Conservation (phyloP, 2,113 vertebrate species). For the Origma solitaria region DNA sequence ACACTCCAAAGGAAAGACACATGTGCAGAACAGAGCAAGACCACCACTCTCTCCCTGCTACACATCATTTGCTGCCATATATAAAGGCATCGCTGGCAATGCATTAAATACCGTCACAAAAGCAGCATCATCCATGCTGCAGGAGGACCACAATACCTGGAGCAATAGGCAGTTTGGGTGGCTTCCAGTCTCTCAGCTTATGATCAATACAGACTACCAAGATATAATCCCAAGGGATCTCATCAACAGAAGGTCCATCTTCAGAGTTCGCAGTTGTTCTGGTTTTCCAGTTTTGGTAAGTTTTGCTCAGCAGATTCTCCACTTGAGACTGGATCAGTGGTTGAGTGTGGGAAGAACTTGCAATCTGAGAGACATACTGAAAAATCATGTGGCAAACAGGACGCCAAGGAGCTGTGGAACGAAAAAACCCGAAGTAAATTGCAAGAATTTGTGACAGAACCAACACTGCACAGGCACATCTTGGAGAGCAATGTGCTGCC, state of each 20-base stretch:
- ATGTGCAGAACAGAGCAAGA: neutral
- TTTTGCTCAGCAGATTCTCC: slow-evolving; percentile 80
- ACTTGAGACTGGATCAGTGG: slow-evolving; percentile 88
- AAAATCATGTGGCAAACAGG: slow-evolving; percentile 80
- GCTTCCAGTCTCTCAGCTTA: slow-evolving; percentile 87
- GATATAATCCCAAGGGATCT: slow-evolving; percentile 87
- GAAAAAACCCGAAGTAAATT: neutral
- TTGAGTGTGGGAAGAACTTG: slow-evolving; percentile 71
- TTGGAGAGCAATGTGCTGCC: rapidly evolving
- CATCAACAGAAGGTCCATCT: slow-evolving; percentile 58
- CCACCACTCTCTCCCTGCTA: neutral
- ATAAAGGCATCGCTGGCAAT: neutral
- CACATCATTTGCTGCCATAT: rapidly evolving
- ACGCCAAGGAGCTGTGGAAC: slow-evolving; percentile 79
- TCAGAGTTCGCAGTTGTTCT: neutral
- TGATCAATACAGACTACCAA: slow-evolving; percentile 87
- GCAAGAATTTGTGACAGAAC: neutral
- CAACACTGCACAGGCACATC: neutral
- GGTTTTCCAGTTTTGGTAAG: slow-evolving; percentile 62
- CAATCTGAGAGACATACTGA: slow-evolving; percentile 79
- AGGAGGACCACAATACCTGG: slow-evolving; percentile 68
- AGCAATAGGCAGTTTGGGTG: slow-evolving; percentile 65
- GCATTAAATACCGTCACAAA: neutral
- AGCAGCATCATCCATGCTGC: neutral
- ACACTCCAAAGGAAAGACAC: neutral